phyloP scores from a whole-genome alignment of 2,113 vertebrate genomes.

The Sisor rabdophorus region DNA sequence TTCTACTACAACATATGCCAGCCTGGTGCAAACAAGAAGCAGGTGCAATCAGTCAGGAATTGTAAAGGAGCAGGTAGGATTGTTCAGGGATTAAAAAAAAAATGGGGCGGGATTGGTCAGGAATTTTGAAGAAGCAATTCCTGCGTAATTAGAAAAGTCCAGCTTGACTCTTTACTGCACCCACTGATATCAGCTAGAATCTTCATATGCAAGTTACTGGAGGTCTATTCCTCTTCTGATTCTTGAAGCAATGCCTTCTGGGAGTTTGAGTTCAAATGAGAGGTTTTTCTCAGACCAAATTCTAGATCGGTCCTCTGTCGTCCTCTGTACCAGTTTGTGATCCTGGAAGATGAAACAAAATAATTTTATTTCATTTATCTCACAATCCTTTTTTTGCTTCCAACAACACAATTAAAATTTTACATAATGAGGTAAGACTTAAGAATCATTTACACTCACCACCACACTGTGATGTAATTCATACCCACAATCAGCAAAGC shows the following conservation, averaged over 20 bases:
- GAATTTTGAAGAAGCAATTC: neutral
- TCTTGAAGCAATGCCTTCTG: constrained; percentile 71
- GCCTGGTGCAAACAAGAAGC: neutral
- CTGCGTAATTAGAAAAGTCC: neutral
- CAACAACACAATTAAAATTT: neutral
- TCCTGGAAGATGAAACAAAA: constrained; percentile 43
- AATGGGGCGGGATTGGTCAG: neutral
- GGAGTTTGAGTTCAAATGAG: constrained; percentile 41
- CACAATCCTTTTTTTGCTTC: neutral
- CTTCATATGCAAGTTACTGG: neutral
- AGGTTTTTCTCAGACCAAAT: constrained; percentile 62
- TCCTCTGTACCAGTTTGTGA: constrained; percentile 38
- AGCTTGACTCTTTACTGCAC: neutral
- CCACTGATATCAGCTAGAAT: neutral
- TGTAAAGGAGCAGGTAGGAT: neutral
- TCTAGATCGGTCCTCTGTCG: constrained; percentile 53
- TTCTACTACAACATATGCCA: neutral
- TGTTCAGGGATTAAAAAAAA: neutral
- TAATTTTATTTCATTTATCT: neutral
- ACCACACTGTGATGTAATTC: constrained; percentile 66
- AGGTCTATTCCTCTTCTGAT: constrained; percentile 71
- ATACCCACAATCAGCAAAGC: constrained; percentile 65
- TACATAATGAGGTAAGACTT: too few species aligned
- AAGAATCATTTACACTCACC: constrained; percentile 65
- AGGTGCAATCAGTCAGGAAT: neutral